phyloP scores from a whole-genome alignment of 2,888 invertebrate genomes.

The Drosophila anomelani region DNA sequence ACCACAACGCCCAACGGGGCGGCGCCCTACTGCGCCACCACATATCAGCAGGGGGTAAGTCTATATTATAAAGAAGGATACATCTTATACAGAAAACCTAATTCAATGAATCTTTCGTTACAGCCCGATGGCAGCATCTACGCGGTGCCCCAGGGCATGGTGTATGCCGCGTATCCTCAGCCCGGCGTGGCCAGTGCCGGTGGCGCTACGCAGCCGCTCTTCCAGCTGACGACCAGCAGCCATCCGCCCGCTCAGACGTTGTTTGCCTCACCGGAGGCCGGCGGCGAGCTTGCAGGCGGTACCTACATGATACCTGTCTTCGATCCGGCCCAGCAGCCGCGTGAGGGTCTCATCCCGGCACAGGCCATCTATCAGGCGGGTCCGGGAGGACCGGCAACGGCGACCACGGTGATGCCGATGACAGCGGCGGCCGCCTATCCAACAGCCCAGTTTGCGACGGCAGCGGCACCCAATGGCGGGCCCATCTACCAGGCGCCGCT shows the following conservation, averaged over 20 bases:
- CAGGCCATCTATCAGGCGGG: conserved; percentile 82
- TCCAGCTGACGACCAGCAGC: conserved; percentile 65
- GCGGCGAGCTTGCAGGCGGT: conserved; percentile 82
- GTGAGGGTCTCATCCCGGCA: conserved; percentile 81
- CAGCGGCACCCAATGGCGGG: conserved; percentile 75
- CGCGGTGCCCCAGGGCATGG: conserved; percentile 85
- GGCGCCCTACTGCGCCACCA: conserved; percentile 82
- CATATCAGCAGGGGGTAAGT: conserved; percentile 85
- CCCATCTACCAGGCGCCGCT: conserved; percentile 84
- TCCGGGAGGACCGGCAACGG: conserved; percentile 76
- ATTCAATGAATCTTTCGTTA: neutral
- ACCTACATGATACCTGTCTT: conserved; percentile 84
- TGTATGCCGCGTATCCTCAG: conserved; percentile 84
- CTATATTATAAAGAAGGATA: too few relatives aligned
- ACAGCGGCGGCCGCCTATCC: conserved; percentile 82
- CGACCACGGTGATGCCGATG: conserved; percentile 81
- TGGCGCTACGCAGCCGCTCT: conserved; percentile 65
- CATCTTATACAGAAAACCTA: neutral
- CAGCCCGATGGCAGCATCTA: conserved; percentile 85
- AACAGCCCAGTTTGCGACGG: conserved; percentile 79
- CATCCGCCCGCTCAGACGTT: conserved; percentile 66
- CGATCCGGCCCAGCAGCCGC: conserved; percentile 83
- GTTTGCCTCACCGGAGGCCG: conserved; percentile 71
- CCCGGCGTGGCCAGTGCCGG: conserved; percentile 70
- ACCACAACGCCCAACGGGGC: conserved; percentile 79